These are phyloP conservation scores for Aphelinus certus DNA, from an alignment of 1,140 invertebrate genomes.

Conservation along the genomic window DNA sequence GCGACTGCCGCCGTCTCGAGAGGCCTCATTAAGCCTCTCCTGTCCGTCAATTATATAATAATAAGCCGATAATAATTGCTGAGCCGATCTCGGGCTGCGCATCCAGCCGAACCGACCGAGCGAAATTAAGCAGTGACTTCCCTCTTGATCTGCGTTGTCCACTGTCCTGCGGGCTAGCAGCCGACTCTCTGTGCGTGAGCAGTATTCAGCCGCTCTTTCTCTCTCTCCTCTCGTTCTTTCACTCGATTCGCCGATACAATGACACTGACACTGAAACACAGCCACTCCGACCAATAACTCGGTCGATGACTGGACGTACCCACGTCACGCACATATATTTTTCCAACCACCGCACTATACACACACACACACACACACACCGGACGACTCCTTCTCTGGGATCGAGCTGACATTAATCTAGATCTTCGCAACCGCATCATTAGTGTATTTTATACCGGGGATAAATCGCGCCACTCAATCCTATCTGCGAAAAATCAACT, in stretches of 20 bases:
- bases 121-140: conserved; percentile 60
- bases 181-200: too few relatives aligned
- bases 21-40: conserved; percentile 58
- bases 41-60: conserved; percentile 62
- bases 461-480: too few relatives aligned
- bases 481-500: too few relatives aligned
- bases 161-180: conserved; percentile 49
- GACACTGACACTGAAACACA: conserved; percentile 37
- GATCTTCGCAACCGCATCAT: too few relatives aligned
- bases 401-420: too few relatives aligned
- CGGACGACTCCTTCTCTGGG: too few relatives aligned
- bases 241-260: conserved; percentile 17
- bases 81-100: conserved; percentile 15
- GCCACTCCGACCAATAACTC: conserved; percentile 29
- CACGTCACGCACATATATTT: too few relatives aligned
- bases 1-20: conserved; percentile 53
- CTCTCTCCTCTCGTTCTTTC: conserved; percentile 10
- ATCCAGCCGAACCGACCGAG: conserved; percentile 45
- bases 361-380: too few relatives aligned
- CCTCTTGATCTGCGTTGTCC: conserved; percentile 50
- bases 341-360: too few relatives aligned
- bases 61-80: conserved; percentile 62
- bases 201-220: conserved; percentile 7
- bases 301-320: conserved; percentile 25
- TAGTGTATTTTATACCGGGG: too few relatives aligned